phyloP scores from a whole-genome alignment of 2,888 invertebrate species.

The Sepioteuthis lessoniana region DNA sequence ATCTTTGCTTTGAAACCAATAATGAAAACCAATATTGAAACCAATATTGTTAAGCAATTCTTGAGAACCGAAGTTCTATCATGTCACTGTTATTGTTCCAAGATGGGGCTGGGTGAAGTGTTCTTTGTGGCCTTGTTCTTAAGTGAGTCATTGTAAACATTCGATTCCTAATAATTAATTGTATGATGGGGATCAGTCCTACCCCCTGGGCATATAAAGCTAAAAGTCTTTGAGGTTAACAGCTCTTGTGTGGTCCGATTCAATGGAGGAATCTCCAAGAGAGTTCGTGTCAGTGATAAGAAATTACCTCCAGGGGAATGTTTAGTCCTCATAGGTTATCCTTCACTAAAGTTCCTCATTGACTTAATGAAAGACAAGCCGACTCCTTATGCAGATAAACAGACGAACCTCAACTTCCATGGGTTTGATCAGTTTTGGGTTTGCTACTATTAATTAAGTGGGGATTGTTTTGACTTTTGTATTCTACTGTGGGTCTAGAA shows the following conservation, averaged over 20 bases:
- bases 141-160: not conserved
- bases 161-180: not conserved
- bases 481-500: too few species aligned
- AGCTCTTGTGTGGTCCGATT: not conserved
- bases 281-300: not conserved
- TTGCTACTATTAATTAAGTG: too few species aligned
- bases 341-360: not conserved
- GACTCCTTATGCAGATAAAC: not conserved
- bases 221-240: not conserved
- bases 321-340: not conserved
- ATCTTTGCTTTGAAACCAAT: too few species aligned
- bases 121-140: not conserved
- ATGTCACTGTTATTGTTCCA: too few species aligned
- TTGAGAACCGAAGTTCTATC: too few species aligned
- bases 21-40: too few species aligned
- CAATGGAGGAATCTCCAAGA: not conserved
- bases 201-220: not conserved
- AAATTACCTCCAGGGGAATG: not conserved
- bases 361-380: not conserved
- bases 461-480: too few species aligned
- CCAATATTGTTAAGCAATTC: too few species aligned
- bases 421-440: conserved; percentile 36
- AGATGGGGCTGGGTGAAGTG: too few species aligned
- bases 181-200: not conserved
- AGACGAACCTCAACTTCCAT: too few species aligned